Percentiles rank a stretch among this genome's conserved stretches.
phyloP scores from a whole-genome alignment of 2,888 invertebrate genomes.

The Idaea dimidiata region DNA sequence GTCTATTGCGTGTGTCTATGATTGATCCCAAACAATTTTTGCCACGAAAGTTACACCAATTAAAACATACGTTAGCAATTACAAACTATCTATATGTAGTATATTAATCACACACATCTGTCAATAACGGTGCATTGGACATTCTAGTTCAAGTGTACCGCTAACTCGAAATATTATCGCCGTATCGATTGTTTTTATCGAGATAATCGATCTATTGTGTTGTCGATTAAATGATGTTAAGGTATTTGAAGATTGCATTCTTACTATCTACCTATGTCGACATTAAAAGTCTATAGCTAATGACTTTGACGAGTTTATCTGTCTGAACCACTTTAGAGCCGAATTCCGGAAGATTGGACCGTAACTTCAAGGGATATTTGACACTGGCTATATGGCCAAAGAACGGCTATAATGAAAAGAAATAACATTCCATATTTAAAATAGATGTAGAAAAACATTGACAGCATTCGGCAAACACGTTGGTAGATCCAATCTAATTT shows the following conservation, averaged over 20 bases:
- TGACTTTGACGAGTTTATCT: no score
- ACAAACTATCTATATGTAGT: not conserved
- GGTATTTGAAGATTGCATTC: not conserved
- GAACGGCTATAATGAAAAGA: no score
- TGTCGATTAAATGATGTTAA: not conserved
- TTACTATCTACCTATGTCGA: no score
- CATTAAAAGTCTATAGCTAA: no score
- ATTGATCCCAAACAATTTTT: not conserved
- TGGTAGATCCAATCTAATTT: no score
- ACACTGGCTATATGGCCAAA: no score
- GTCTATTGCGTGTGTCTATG: not conserved
- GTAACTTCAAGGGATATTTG: no score
- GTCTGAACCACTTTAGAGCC: no score
- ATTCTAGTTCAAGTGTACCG: not conserved
- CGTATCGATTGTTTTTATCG: not conserved
- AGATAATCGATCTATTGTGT: not conserved
- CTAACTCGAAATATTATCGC: not conserved
- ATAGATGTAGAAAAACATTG: no score
- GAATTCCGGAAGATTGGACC: no score
- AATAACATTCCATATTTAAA: no score
- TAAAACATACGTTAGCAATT: not conserved
- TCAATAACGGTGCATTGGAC: not conserved
- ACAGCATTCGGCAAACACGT: no score
- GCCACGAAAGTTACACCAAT: not conserved
- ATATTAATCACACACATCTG: not conserved